Evolutionary conservation across 35 echinoderm and acorn worm genomes (phyloP), one percentile per base, ranked within the genome.

Genomic region (Lytechinus pictus): DNA sequence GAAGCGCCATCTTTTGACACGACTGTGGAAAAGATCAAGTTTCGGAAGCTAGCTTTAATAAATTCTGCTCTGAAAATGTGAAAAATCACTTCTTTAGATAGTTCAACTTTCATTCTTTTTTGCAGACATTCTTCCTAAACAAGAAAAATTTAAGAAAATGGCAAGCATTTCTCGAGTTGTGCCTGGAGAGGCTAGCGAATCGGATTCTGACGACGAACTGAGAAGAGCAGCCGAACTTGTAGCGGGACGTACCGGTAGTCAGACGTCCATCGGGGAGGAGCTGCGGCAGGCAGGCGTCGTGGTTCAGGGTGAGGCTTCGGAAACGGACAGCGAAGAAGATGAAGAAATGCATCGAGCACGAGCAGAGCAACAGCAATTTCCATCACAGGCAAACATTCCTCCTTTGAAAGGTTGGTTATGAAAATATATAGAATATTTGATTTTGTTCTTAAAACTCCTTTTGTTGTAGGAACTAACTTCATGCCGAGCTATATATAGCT

Each of bases 161-260:
- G 54, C 52, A 24, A 54, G 21, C n/a, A 54, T 93, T 93, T 57
- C 92, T 5, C 92, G 55, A 27, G 93, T 94, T 6, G 95, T 97
- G 16, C 28, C 79, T 4, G 97, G 97, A 19, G 97, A 97, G 55
- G 97, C 95, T 9, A 89, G 54, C 6, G 97, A 97, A 91, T 96
- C 97, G 7, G 97, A 97, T 29, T 96, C 97, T n/a, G 95, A 97
- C 55, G 97, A 97, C 53, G 97, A 97, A 53, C 53, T 92, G 24
- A 87, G 19, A 52, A 28, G 88, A 16, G 89, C 28, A 13, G 89
- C n/a, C 19, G 89, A 94, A 27, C 92, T 93, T 57, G 53, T 71
- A 19, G 52, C 14, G 28, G 27, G 52, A 2, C 29, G 33, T 21
- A n/a, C n/a, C n/a, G n/a, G n/a, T 2, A 51, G 87, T 51, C 86